Evolutionary conservation across 2,888 invertebrate species (phyloP).

Genomic region (Aleiodes testaceus): DNA sequence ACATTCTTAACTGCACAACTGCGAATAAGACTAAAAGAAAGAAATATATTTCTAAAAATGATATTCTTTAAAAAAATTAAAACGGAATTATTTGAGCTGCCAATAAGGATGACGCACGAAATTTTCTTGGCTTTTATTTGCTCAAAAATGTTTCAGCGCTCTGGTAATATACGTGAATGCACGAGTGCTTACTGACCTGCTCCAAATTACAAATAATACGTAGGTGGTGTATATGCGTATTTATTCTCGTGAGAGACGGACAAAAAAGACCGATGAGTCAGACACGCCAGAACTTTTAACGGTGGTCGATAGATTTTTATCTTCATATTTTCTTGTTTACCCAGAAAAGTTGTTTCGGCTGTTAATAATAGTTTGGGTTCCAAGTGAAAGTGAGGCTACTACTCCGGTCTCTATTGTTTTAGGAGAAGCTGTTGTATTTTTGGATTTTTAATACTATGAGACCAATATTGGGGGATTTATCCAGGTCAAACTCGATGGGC

Average conservation of each 20-base stretch:
- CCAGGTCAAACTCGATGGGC: conserved; percentile 38
- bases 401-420: too few species aligned
- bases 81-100: conserved; percentile 11
- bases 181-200: conserved; percentile 47
- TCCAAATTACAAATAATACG: conserved; percentile 45
- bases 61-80: neutral
- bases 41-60: neutral
- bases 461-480: conserved; percentile 8
- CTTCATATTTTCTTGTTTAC: conserved; percentile 2
- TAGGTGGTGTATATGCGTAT: conserved; percentile 22
- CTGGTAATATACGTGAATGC: neutral
- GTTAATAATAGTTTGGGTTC: neutral
- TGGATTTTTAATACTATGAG: conserved; percentile 10
- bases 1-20: neutral
- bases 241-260: conserved; percentile 34
- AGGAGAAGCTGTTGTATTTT: conserved; percentile 1
- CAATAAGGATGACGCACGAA: conserved; percentile 12
- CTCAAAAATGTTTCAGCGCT: conserved; percentile 5
- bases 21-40: neutral
- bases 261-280: conserved; percentile 42
- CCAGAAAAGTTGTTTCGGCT: neutral
- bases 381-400: neutral
- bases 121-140: conserved; percentile 3
- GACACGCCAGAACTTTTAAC: conserved; percentile 25
- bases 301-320: conserved; percentile 40